Evolutionary conservation across 2,888 invertebrate genomes (phyloP), one percentile per base, ranked within the genome.

Genomic region (Eupithecia subfuscata): DNA sequence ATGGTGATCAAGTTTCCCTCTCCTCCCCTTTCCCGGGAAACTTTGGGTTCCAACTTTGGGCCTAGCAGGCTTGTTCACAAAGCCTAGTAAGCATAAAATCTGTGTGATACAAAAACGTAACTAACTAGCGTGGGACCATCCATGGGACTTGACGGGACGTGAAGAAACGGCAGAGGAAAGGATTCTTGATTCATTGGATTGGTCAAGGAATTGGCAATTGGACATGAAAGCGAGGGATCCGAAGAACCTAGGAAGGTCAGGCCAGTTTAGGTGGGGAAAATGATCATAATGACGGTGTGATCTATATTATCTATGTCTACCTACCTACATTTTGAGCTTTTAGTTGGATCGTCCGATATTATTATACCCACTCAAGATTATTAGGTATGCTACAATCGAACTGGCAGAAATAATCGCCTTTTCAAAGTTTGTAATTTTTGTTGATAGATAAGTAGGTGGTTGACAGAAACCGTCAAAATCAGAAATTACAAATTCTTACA

Each of bases 391-490:
- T 25, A 25, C 12, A 60, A 60, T 25, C 14, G 25, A 60, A 60
- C 25, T 60, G 60, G 25, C 60, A 60, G 60, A 60, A 60, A 14
- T 56, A 56, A 7, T n/a, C 11, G 5, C 12, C 12, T 60, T 25
- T 22, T 25, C 60, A 60, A 60, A 12, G 25, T 25, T 60, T 60
- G 60, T 12, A 11, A 60, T 60, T 60, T 56, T 56, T 56, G 22
- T 40, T 40, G 40, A 40, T 40, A 40, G 40, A 9, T 40, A 40
- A 1, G 40, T 40, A 40, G 40, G 40, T 40, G 6, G 22, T 25
- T 60, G 60, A 25, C 60, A 60, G 14, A 60, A 60, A 60, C 60
- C 60, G 60, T 60, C 60, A 60, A 60, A 60, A 60, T 60, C 56
- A 56, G 56, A 56, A 63, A 25, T 63, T 12, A n/a, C 30, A 30